Evolutionary conservation across 2,113 vertebrate genomes (phyloP), one percentile per base, ranked within the genome.

Genomic region (Pipra filicauda): DNA sequence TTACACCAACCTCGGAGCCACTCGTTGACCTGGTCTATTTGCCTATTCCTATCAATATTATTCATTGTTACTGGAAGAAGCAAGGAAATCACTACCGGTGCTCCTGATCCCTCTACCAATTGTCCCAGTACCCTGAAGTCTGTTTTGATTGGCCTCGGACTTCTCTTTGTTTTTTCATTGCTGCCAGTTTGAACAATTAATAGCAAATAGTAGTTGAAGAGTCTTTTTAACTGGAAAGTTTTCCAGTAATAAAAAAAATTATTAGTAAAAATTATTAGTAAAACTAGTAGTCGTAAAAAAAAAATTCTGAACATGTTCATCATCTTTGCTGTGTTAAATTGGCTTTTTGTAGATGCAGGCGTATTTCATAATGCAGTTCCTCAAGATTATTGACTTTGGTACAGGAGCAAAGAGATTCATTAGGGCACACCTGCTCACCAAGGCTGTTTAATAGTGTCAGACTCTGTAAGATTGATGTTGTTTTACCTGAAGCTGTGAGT

Each of bases 401-500:
- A 18, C 30, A 33, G 31, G 33, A 57, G 54, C 31, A 57, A 31
- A 54, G 52, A 57, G 57, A 59, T 59, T 59, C 33, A 35, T 23
- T 81, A 83, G 57, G 44, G 30, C 69, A 90, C 18, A 95, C 31
- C 70, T 96, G 57, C 79, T 96, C 59, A 61, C 27, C 71, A 64
- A 48, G 39, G 26, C 85, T 83, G 33, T 90, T 93, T 33, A 21
- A 52, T 66, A 65, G 65, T 52, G 52, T 93, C 58, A 95, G 14
- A 44, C 17, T 43, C 59, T 71, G 12, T 49, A 55, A 88, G 71
- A 94, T 37, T 87, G 39, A 86, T 92, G 49, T 37, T 18, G 41
- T 84, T 96, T 91, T 86, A 92, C 64, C 65, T 93, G 85, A 76
- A 97, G 66, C 86, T 88, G 39, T 79, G 67, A 96, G 83, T 95